These are phyloP conservation scores for Poecilia picta DNA, from an alignment of 2,797 vertebrate genomes.

Conservation along the genomic window DNA sequence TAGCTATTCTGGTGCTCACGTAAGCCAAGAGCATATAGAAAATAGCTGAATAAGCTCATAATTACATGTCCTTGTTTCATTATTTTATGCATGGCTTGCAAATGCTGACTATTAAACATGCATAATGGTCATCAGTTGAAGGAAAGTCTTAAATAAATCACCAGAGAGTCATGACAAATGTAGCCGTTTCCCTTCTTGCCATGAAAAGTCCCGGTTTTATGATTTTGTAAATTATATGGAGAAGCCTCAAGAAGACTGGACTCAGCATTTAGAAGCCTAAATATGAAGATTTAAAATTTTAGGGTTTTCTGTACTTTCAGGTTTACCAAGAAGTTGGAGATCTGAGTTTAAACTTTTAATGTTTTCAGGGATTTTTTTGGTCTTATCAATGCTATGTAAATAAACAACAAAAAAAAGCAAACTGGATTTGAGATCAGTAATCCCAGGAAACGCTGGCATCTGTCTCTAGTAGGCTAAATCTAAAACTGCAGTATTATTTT, in stretches of 20 bases:
- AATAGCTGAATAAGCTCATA: conserved; percentile 24
- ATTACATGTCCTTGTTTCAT: conserved; percentile 26
- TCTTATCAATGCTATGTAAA: too few relatives aligned
- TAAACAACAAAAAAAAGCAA: fast-evolving
- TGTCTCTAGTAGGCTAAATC: not conserved
- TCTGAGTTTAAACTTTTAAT: not conserved
- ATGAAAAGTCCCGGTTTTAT: conserved; percentile 3
- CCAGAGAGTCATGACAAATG: conserved; percentile 6
- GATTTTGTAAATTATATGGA: conserved; percentile 13
- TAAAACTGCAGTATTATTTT: not conserved
- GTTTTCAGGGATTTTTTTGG: too few relatives aligned
- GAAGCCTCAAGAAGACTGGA: not conserved
- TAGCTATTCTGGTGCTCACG: conserved; percentile 3
- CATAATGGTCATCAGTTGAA: conserved; percentile 19
- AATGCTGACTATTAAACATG: conserved; percentile 33
- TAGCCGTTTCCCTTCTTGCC: conserved; percentile 4
- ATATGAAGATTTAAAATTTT: not conserved
- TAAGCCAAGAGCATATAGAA: conserved; percentile 10
- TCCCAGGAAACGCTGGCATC: too few relatives aligned
- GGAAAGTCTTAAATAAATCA: conserved; percentile 26
- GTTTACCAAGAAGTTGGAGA: not conserved
- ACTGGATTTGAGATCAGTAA: not conserved
- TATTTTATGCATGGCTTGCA: not conserved
- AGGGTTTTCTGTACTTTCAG: not conserved
- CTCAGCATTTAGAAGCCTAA: not conserved